phyloP scores from a whole-genome alignment of 2,113 vertebrate species.

The Sapayoa aenigma region DNA sequence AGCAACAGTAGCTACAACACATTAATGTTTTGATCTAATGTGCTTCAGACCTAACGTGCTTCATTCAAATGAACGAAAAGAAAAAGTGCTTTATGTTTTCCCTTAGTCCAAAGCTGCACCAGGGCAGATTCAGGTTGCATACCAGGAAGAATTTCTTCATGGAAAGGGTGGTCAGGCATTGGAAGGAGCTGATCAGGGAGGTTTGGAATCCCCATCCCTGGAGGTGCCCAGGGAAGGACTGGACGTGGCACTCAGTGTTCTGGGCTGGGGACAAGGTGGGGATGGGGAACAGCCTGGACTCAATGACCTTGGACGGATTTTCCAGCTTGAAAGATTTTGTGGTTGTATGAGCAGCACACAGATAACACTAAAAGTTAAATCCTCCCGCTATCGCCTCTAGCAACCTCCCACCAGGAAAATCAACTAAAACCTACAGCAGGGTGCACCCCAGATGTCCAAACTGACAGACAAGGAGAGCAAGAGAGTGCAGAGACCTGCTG shows the following conservation, averaged over 20 bases:
- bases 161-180: background rate
- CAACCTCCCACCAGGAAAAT: background rate
- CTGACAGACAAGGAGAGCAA: background rate
- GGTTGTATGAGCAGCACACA: background rate
- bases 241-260: background rate
- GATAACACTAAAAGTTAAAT: background rate
- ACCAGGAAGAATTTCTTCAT: accelerated
- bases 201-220: background rate
- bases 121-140: accelerated
- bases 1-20: background rate
- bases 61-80: background rate
- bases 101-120: background rate
- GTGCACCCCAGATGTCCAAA: background rate
- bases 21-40: background rate
- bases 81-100: background rate
- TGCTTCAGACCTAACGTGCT: background rate
- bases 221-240: background rate
- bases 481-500: background rate
- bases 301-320: accelerated
- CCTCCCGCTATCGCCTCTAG: background rate
- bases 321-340: background rate
- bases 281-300: accelerated
- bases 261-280: background rate
- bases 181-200: background rate
- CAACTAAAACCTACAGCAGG: background rate